Conservation (phyloP, 2,113 vertebrate species). For the Callipepla squamata region DNA sequence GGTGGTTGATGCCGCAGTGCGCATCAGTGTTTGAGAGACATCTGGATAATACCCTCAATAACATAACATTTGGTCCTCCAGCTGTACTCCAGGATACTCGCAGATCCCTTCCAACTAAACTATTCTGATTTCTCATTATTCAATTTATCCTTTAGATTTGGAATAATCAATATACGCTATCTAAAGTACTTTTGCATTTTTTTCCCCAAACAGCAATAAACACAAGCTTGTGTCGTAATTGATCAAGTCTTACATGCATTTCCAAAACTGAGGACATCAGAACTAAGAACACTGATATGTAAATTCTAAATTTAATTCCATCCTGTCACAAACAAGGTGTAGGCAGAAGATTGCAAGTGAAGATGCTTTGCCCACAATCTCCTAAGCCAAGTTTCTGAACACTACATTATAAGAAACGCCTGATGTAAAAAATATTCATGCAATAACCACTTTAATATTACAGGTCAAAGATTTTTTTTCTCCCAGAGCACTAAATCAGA, state of each 20-base stretch:
- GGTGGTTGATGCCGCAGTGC: neutral
- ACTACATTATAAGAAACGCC: neutral
- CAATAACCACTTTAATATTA: neutral
- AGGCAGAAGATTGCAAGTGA: neutral
- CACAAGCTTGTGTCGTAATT: neutral
- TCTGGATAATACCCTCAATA: no score
- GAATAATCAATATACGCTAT: neutral
- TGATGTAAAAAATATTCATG: neutral
- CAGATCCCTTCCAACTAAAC: neutral
- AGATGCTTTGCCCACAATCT: neutral
- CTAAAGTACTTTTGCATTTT: neutral
- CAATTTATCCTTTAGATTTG: neutral
- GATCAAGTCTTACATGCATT: neutral
- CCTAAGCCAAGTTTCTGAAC: neutral
- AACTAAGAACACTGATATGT: neutral
- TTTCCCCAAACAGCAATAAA: neutral
- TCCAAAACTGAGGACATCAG: neutral
- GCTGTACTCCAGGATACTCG: neutral
- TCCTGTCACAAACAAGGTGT: neutral
- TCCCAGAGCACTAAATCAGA: neutral
- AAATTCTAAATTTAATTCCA: neutral
- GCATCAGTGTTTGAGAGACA: no score
- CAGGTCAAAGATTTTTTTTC: neutral
- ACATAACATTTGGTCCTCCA: neutral
- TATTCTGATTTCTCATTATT: neutral